phyloP scores from a whole-genome alignment of 1,140 invertebrate genomes.

The Lithobius niger region DNA sequence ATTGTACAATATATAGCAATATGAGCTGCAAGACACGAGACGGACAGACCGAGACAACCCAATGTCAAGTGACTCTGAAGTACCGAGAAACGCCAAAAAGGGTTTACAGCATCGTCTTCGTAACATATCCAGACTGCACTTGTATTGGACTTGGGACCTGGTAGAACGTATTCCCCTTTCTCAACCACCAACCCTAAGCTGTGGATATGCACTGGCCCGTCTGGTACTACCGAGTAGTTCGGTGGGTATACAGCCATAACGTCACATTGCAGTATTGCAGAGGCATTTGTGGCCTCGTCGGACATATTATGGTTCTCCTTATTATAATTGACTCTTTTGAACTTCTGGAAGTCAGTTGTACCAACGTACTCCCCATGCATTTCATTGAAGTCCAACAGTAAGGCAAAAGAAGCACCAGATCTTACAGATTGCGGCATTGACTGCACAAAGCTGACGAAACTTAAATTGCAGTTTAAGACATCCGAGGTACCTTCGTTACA shows the following conservation, averaged over 20 bases:
- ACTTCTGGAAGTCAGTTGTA: background rate
- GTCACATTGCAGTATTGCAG: background rate
- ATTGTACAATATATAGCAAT: slow-evolving; percentile 36
- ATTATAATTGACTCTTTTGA: background rate
- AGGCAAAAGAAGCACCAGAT: background rate
- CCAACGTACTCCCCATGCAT: background rate
- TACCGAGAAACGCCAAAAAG: slow-evolving; percentile 15
- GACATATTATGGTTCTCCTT: background rate
- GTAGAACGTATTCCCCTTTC: background rate
- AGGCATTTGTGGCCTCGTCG: background rate
- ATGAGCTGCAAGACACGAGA: slow-evolving; percentile 31
- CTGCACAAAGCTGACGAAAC: too few species aligned
- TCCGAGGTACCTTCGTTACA: slow-evolving; percentile 15
- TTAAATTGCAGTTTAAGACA: background rate
- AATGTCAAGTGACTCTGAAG: slow-evolving; percentile 25
- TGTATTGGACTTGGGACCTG: background rate
- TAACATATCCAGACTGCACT: too few species aligned
- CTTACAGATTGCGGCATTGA: background rate
- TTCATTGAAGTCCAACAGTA: background rate
- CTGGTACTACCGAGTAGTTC: too few species aligned
- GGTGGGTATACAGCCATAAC: too few species aligned
- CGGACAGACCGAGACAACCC: slow-evolving; percentile 28
- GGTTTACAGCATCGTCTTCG: background rate
- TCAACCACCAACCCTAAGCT: background rate
- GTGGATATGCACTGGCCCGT: background rate